Conservation (phyloP, 2,113 vertebrate species). For the Eubucco bourcierii region DNA sequence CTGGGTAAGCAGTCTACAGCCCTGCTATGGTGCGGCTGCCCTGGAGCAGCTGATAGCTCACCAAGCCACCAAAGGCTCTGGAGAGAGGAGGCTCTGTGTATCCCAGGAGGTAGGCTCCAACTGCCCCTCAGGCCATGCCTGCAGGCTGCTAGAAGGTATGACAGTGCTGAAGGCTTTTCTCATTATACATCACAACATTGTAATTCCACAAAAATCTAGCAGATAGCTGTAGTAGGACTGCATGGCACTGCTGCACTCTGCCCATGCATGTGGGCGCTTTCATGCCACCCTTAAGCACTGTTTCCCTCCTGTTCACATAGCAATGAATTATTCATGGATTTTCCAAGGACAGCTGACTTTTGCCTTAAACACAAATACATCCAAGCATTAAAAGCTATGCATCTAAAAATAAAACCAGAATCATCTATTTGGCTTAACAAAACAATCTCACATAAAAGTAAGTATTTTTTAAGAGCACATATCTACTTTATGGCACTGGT, state of each 20-base stretch:
- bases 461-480: conserved; percentile 69
- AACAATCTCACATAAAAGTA: conserved; percentile 55
- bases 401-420: conserved; percentile 32
- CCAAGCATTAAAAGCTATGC: background rate
- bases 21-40: background rate
- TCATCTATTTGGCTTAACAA: conserved; percentile 37
- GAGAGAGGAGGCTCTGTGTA: background rate
- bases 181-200: background rate
- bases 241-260: background rate
- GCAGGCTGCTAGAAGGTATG: conserved; percentile 13
- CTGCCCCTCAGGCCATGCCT: conserved; percentile 7
- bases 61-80: background rate
- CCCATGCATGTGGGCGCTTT: background rate
- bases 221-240: background rate
- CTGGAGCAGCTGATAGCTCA: background rate
- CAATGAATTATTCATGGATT: background rate
- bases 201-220: background rate
- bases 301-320: background rate
- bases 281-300: background rate
- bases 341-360: background rate
- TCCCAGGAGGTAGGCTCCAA: background rate
- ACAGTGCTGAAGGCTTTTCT: background rate
- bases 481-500: conserved; percentile 67
- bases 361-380: conserved; percentile 9
- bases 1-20: background rate